phyloP scores from a whole-genome alignment of 1,140 invertebrate genomes.

The Meteorus sp. region DNA sequence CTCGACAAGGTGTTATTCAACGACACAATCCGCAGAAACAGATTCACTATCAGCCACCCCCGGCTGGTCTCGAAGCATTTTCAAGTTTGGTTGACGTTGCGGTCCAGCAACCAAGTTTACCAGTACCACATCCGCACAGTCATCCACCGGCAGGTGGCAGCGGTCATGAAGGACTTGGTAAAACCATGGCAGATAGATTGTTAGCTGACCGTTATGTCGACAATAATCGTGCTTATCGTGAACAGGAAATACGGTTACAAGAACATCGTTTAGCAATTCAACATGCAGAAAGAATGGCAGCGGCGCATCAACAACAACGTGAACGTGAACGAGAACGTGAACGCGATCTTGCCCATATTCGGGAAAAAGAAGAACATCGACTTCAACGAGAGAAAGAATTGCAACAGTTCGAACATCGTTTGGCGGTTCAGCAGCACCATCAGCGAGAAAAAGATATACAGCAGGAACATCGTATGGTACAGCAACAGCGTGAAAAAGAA shows the following conservation, averaged over 20 bases:
- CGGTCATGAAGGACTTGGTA: constrained; percentile 65
- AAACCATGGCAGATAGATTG: constrained; percentile 64
- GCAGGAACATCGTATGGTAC: constrained; percentile 47
- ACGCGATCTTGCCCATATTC: constrained; percentile 44
- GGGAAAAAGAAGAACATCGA: constrained; percentile 50
- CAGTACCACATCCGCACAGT: constrained; percentile 68
- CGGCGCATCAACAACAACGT: constrained; percentile 41
- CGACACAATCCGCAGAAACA: constrained; percentile 66
- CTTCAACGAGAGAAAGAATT: constrained; percentile 41
- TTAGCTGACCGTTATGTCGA: constrained; percentile 51
- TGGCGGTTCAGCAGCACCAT: constrained; percentile 42
- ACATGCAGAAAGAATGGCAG: constrained; percentile 47
- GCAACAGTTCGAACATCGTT: constrained; percentile 32
- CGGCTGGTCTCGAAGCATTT: constrained; percentile 78
- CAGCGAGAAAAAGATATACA: constrained; percentile 58
- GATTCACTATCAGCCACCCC: constrained; percentile 60
- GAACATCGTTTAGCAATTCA: constrained; percentile 48
- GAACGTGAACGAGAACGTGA: constrained; percentile 44
- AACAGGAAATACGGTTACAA: constrained; percentile 48
- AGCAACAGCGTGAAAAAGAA: constrained; percentile 43
- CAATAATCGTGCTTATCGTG: constrained; percentile 47
- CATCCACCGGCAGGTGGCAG: constrained; percentile 43
- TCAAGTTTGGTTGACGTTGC: constrained; percentile 85
- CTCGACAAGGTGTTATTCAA: constrained; percentile 70
- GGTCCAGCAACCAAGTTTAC: constrained; percentile 79